Conservation (phyloP, 2,113 vertebrate genomes). For the Carassius gibelio region DNA sequence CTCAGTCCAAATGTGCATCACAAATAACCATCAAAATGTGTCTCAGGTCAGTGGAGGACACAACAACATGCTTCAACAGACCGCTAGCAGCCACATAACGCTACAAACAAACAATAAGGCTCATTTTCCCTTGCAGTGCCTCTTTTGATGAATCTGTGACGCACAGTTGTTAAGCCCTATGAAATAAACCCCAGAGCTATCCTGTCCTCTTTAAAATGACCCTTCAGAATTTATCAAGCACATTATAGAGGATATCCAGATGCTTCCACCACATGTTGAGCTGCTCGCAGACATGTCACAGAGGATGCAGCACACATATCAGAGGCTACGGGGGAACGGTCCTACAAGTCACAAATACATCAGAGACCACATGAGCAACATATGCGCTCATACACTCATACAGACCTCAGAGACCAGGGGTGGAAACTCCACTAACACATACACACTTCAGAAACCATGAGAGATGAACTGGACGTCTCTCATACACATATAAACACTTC, state of each 20-base stretch:
- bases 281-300: constrained; percentile 21
- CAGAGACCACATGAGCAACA: background rate
- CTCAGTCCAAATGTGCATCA: constrained; percentile 61
- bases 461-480: background rate
- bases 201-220: constrained; percentile 19
- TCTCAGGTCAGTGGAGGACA: constrained; percentile 33
- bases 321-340: constrained; percentile 12
- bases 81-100: background rate
- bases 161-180: constrained; percentile 11
- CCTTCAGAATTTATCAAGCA: constrained; percentile 37
- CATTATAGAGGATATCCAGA: constrained; percentile 37
- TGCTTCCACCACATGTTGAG: constrained; percentile 39
- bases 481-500: constrained; percentile 7
- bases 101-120: constrained; percentile 2
- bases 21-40: constrained; percentile 11
- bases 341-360: constrained; percentile 15
- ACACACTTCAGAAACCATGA: background rate
- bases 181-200: constrained; percentile 19
- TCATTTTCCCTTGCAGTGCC: constrained; percentile 7
- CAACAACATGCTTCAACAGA: background rate
- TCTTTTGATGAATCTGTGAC: constrained; percentile 5
- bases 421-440: background rate
- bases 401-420: background rate
- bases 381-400: background rate
- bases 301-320: constrained; percentile 32